Evolutionary conservation across 2,888 invertebrate species (phyloP).

Genomic region (Hirtodrosophila alboralis): DNA sequence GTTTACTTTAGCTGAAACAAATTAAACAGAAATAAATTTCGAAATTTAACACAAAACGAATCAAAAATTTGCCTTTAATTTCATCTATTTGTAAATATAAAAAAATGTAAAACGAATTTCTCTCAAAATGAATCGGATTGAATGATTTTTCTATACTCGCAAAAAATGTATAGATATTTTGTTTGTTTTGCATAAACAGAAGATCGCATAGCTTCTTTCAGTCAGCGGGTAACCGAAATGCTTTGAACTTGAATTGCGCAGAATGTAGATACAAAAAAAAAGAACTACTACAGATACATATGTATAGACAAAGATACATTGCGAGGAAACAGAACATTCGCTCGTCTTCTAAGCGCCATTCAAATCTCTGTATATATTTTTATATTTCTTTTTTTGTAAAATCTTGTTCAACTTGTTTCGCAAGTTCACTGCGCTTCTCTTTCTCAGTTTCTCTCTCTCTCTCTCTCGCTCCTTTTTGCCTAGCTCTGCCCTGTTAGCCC

Average conservation of each 20-base stretch:
- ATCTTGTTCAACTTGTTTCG: conserved; percentile 49
- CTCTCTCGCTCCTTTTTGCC: conserved; percentile 7
- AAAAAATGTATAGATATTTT: conserved; percentile 19
- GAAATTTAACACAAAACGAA: conserved; percentile 15
- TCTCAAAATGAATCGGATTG: conserved; percentile 9
- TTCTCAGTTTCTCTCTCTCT: conserved; percentile 1
- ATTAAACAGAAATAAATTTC: conserved; percentile 25
- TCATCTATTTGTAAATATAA: conserved; percentile 1
- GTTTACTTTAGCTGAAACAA: conserved; percentile 29
- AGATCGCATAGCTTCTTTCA: conserved; percentile 19
- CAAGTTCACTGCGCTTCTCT: conserved; percentile 39
- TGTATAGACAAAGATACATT: neutral
- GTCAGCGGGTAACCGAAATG: conserved; percentile 28
- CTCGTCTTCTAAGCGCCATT: conserved; percentile 33
- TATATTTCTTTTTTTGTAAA: conserved; percentile 16
- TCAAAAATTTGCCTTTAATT: conserved; percentile 3
- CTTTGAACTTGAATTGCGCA: conserved; percentile 54
- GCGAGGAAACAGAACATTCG: conserved; percentile 17
- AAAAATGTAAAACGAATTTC: conserved; percentile 15
- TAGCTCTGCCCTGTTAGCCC: conserved; percentile 10
- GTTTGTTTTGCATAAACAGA: conserved; percentile 33
- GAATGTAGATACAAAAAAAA: conserved; percentile 13
- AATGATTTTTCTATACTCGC: conserved; percentile 8
- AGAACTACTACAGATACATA: conserved; percentile 5
- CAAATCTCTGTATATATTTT: conserved; percentile 18